Evolutionary conservation across 2,888 invertebrate genomes (phyloP).

Genomic region (Stratiomys singularior): DNA sequence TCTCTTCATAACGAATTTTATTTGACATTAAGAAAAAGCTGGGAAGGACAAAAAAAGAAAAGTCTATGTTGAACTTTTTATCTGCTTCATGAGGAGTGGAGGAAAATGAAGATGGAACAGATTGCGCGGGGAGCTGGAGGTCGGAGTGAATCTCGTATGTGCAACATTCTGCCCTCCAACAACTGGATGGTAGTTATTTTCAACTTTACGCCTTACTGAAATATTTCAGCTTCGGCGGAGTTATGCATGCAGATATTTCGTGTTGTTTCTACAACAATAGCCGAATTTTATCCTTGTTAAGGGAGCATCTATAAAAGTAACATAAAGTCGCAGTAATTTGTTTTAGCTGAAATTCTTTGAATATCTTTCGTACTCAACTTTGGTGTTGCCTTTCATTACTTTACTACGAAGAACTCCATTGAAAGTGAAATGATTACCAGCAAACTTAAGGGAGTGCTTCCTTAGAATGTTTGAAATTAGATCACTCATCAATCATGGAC

Average conservation of each 20-base stretch:
- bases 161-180: not conserved
- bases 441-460: no score
- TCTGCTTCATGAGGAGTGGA: not conserved
- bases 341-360: conserved; percentile 47
- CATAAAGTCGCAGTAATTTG: conserved; percentile 51
- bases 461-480: no score
- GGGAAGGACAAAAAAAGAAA: not conserved
- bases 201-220: conserved; percentile 9
- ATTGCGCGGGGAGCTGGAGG: no score
- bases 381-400: conserved; percentile 21
- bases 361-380: not conserved
- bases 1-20: not conserved
- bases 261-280: conserved; percentile 4
- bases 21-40: not conserved
- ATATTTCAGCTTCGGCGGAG: not conserved
- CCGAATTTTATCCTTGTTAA: conserved; percentile 39
- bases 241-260: not conserved
- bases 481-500: no score
- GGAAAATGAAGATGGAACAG: no score
- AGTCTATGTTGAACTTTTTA: not conserved
- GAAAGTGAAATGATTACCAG: no score
- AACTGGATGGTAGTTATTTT: conserved; percentile 23
- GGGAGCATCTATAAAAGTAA: conserved; percentile 50
- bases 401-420: conserved; percentile 12
- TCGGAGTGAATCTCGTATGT: not conserved